Percentiles rank a stretch among this genome's conserved stretches.
Conservation (phyloP, 1,140 invertebrate genomes). For the Berghia stephanieae region DNA sequence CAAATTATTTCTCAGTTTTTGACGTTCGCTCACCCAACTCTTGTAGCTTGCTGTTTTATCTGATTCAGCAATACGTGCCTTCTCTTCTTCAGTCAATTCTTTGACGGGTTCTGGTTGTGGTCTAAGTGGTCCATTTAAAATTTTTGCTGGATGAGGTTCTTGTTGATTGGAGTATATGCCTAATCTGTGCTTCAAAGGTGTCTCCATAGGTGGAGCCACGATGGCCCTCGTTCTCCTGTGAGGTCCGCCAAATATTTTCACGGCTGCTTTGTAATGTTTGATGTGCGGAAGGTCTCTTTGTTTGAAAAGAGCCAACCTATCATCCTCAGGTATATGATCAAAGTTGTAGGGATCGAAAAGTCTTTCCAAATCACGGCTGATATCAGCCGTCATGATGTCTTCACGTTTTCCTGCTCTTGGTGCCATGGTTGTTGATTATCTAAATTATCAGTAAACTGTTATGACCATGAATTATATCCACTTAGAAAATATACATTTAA, state of each 20-base stretch:
- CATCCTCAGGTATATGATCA: conserved; percentile 58
- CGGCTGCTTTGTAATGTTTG: conserved; percentile 61
- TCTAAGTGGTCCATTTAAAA: conserved; percentile 42
- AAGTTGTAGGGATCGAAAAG: conserved; percentile 61
- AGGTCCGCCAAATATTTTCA: conserved; percentile 62
- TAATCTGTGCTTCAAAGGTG: conserved; percentile 52
- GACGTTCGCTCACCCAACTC: conserved; percentile 56
- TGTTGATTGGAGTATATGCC: conserved; percentile 45
- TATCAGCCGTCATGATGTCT: conserved; percentile 43
- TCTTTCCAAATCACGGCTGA: conserved; percentile 55
- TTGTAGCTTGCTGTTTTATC: conserved; percentile 51
- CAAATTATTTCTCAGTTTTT: conserved; percentile 54
- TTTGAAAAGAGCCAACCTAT: conserved; percentile 54
- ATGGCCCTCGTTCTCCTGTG: conserved; percentile 53
- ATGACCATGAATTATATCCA: background rate
- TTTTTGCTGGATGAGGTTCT: conserved; percentile 33
- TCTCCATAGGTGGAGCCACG: conserved; percentile 59
- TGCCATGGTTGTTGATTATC: conserved; percentile 4
- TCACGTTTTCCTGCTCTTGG: conserved; percentile 12
- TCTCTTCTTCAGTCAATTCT: conserved; percentile 39
- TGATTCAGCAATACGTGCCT: conserved; percentile 33
- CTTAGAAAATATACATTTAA: background rate
- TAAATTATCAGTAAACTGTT: background rate
- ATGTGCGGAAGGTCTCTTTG: conserved; percentile 54
- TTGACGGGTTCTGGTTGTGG: conserved; percentile 34